Base-by-base conservation (phyloP, 2,797 vertebrate species). In the Spinus olivaceus region DNA sequence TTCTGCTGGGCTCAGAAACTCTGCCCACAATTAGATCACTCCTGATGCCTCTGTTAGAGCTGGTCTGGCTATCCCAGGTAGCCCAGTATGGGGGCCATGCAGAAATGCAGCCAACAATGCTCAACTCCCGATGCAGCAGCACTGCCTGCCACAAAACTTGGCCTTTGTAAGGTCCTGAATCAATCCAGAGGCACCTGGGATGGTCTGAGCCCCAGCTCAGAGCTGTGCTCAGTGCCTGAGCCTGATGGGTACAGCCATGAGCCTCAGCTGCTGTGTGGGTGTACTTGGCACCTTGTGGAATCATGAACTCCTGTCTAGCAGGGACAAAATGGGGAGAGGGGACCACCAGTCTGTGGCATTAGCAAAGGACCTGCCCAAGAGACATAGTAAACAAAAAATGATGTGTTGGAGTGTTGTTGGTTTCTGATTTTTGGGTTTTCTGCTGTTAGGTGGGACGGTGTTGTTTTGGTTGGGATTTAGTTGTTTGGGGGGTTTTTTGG, bases 1-100 rank as follows among this genome's bases (percentile, higher is more conserved):
- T 56, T 81, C 27, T 33, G 8, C 35, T 53, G 72, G 27, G 33
- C 47, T 88, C 50, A 47, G 16, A 21, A 6, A 4, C 9, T 10
- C 46, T 83, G 42, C 51, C 42, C 25, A 15, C 14, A 21, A 10
- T 44, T 9, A 28, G 32, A 39, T 7, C 27, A 11, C 18, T 41
- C 12, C 30, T 44, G 11, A 12, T 3, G 5, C 0, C 1, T 10
- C 0, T 37, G 59, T 5, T 8, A 3, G 23, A 51, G n/a, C 37
- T 39, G 32, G 14, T 16, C 33, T 57, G 69, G 24, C 2, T 35
- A 2, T 12, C 2, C 7, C 37, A 66, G 56, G 16, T n/a, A 6
- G 11, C 7, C 4, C 51, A 18, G 20, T 0, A 1, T 14, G 37
- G 46, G 6, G 16, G 10, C 30, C 19, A 1, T 2, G 24, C 9